Evolutionary conservation across 2,113 vertebrate species (phyloP).

Genomic region (Tychaedon coryphoeus): DNA sequence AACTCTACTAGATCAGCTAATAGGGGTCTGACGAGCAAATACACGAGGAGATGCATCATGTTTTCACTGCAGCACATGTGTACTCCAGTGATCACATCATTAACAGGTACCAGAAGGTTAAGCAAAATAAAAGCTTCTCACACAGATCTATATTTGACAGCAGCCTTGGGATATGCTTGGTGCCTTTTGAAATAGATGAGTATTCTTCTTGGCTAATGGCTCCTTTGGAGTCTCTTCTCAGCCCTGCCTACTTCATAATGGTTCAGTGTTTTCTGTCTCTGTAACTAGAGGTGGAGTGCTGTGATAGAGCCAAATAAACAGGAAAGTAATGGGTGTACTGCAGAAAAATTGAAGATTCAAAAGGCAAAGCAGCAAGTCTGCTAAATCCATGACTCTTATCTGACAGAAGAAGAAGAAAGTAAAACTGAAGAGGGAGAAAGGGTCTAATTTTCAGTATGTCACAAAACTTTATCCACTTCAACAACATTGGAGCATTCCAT

Average conservation of each 20-base stretch:
- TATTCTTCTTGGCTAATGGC: not conserved
- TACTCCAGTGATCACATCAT: slow-evolving; percentile 23
- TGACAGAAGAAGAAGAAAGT: not conserved
- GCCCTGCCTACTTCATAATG: not conserved
- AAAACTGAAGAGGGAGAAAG: not conserved
- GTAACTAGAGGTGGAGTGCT: not conserved
- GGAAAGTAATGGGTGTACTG: not conserved
- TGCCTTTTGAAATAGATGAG: not conserved
- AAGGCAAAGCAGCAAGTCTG: not conserved
- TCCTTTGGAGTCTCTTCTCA: not conserved
- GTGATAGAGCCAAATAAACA: slow-evolving; percentile 25
- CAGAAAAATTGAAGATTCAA: not conserved
- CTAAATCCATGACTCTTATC: not conserved
- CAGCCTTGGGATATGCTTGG: not conserved
- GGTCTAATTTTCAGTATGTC: not conserved
- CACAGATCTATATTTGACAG: slow-evolving; percentile 45
- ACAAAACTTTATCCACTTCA: not conserved
- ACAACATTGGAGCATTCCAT: not conserved
- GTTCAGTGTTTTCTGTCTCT: slow-evolving; percentile 3
- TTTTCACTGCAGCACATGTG: not conserved
- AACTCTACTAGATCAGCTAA: not conserved
- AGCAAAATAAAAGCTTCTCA: slow-evolving; percentile 14
- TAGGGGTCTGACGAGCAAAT: not conserved
- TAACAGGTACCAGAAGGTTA: slow-evolving; percentile 22
- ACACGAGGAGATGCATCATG: not conserved